Conservation (phyloP, 1,140 invertebrate species). For the Caenorhabditis tropicalis region DNA sequence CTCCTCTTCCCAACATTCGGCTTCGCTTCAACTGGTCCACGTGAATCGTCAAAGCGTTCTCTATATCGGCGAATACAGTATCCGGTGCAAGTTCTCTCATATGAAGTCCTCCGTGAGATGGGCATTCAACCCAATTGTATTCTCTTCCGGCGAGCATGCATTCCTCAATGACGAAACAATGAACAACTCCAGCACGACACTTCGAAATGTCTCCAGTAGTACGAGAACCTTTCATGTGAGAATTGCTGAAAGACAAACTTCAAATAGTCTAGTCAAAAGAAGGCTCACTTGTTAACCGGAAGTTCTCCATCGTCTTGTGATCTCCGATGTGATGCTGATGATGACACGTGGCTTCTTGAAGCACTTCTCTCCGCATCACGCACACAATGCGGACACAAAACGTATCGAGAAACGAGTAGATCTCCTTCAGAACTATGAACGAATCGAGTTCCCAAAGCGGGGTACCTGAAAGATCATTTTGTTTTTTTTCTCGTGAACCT, state of each 20-base stretch:
- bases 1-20: conserved; percentile 86
- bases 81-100: conserved; percentile 84
- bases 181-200: conserved; percentile 60
- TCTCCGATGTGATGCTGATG: neutral
- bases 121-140: conserved; percentile 76
- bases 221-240: conserved; percentile 47
- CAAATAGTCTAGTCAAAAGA: neutral
- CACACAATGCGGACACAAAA: conserved; percentile 82
- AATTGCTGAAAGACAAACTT: conserved; percentile 41
- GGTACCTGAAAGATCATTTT: conserved; percentile 41
- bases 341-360: neutral
- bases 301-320: conserved; percentile 48
- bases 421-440: conserved; percentile 95
- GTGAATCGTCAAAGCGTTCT: conserved; percentile 81
- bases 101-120: conserved; percentile 79
- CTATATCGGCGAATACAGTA: conserved; percentile 85
- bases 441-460: conserved; percentile 84
- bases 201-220: conserved; percentile 53
- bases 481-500: neutral
- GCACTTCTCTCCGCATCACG: conserved; percentile 14
- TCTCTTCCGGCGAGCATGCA: conserved; percentile 85
- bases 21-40: conserved; percentile 82
- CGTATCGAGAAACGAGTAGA: conserved; percentile 89
- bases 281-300: neutral
- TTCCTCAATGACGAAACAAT: conserved; percentile 85